Base-by-base conservation (phyloP, 2,113 vertebrate genomes). In the Nymphicus hollandicus region DNA sequence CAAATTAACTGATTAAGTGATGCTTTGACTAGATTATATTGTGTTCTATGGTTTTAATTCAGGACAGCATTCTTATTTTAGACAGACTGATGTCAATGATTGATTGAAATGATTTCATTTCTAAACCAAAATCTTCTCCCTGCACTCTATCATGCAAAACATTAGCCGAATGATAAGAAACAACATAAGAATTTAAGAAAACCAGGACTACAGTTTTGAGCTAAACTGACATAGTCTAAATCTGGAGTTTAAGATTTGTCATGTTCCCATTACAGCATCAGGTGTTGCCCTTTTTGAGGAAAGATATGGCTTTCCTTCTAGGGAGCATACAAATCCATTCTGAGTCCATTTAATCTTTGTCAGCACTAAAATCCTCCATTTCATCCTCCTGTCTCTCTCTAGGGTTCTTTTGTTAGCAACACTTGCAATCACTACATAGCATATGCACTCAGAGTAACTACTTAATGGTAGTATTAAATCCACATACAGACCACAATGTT, bases 361-460 rank as follows among this genome's bases (percentile, higher is more conserved):
- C 91, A 88, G 95, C 2, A 1, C 68, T 81, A 84, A 87, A 97
- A 97, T 97, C 93, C 95, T 94, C 84, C 49, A 86, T 70, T 96
- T 78, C 97, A 93, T 94, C 80, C 81, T 89, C 52, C 31, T 29
- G 33, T 82, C 95, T 87, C 97, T 33, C 88, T 33, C 89, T 50
- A 84, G 98, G 97, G 89, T 65, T 96, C 97, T 95, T 98, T 97
- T 98, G 98, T 97, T 93, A 88, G 79, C 86, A 81, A 44, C 65
- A 44, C 87, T 89, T 35, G 83, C 91, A 69, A 68, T 79, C 82
- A 50, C 85, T 81, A 41, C 46, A 18, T 65, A 81, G 94, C 83
- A 71, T 61, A 80, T 56, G 89, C 96, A 95, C 96, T 97, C 95
- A 96, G 88, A 97, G 55, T 89, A 96, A 96, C 91, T 86, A 91